A percentile compares a stretch with the other conserved stretches of the same genome.
phyloP scores from a whole-genome alignment of 2,113 vertebrate genomes.

The Tichodroma muraria region DNA sequence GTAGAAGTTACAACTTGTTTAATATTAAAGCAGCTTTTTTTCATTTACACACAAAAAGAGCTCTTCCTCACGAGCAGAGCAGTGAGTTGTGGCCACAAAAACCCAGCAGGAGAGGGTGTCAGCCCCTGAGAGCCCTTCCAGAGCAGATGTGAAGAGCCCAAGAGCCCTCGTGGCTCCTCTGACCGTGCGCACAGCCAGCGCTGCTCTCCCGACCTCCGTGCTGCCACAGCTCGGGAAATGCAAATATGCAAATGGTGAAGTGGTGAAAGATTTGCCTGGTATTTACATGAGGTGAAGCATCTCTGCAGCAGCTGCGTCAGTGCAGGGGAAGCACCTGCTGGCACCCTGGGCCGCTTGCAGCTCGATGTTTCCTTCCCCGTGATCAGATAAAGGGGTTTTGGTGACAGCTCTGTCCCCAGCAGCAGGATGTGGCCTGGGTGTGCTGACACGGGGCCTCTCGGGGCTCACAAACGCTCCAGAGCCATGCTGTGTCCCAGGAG shows the following conservation, averaged over 20 bases:
- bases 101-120: not conserved
- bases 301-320: not conserved
- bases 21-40: not conserved
- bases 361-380: not conserved
- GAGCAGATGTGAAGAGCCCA: accelerated
- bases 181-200: accelerated
- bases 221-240: not conserved
- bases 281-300: not conserved
- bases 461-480: not conserved
- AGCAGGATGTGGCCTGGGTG: conserved; percentile 34
- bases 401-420: not conserved
- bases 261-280: accelerated
- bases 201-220: not conserved
- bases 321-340: conserved; percentile 1
- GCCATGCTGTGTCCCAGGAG: not conserved
- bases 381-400: not conserved
- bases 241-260: not conserved
- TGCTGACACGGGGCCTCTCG: not conserved
- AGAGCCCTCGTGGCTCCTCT: not conserved
- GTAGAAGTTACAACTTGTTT: not conserved
- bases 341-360: not conserved
- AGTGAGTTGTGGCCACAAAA: not conserved
- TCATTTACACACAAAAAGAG: not conserved
- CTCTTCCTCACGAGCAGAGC: not conserved
- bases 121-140: not conserved